Conservation (phyloP, 2,888 invertebrate genomes). For the Ceriagrion tenellum region DNA sequence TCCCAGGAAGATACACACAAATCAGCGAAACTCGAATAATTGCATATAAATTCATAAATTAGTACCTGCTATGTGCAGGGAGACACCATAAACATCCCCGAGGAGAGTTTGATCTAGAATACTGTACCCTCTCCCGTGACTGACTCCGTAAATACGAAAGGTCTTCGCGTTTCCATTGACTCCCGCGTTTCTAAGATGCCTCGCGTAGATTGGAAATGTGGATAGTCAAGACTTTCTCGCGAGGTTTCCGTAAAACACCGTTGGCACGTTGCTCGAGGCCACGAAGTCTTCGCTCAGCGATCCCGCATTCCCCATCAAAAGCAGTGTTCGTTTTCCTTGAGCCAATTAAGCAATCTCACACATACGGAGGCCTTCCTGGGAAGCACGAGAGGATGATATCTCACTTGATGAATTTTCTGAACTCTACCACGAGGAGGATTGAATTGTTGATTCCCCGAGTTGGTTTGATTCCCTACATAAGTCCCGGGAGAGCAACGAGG, state of each 20-base stretch:
- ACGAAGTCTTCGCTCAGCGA: not conserved
- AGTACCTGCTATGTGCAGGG: not conserved
- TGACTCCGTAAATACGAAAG: not conserved
- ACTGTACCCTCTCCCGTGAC: not conserved
- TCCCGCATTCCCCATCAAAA: not conserved
- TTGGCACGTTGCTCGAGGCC: not conserved
- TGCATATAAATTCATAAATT: not conserved
- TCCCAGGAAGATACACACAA: no score
- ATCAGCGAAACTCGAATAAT: no score
- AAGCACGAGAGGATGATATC: slow-evolving; percentile 15
- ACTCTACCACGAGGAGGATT: not conserved
- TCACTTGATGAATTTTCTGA: not conserved
- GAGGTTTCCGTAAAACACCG: not conserved
- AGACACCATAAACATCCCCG: not conserved
- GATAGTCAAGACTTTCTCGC: not conserved
- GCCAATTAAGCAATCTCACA: slow-evolving; percentile 30
- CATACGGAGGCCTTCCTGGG: not conserved
- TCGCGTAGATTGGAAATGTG: not conserved
- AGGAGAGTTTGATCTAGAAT: not conserved
- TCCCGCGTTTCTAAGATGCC: not conserved
- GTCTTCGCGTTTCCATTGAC: slow-evolving; percentile 3
- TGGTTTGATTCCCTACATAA: not conserved
- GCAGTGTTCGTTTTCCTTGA: slow-evolving; percentile 5
- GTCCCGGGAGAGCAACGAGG: not conserved
- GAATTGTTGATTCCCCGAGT: not conserved